Evolutionary conservation across 2,888 invertebrate genomes (phyloP).

Genomic region (Cyclophora albipunctata): DNA sequence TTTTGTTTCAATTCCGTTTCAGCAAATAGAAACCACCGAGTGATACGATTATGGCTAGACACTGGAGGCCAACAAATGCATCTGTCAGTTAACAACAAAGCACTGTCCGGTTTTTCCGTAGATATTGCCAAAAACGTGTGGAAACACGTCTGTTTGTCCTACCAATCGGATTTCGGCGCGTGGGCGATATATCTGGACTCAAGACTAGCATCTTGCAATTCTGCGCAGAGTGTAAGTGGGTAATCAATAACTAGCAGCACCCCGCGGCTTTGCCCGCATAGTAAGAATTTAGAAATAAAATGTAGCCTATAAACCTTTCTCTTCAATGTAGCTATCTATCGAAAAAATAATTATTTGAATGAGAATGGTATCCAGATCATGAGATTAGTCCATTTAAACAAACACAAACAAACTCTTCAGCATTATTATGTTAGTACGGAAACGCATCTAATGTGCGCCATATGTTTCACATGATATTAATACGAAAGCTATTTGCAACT

Average conservation of each 20-base stretch:
- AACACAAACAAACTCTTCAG: too few relatives aligned
- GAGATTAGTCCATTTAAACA: too few relatives aligned
- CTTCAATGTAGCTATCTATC: too few relatives aligned
- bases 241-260: constrained; percentile 3
- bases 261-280: too few relatives aligned
- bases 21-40: constrained; percentile 71
- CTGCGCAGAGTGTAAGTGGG: constrained; percentile 43
- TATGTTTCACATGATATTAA: too few relatives aligned
- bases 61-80: constrained; percentile 72
- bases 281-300: too few relatives aligned
- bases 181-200: constrained; percentile 79
- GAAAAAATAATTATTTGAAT: not conserved
- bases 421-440: too few relatives aligned
- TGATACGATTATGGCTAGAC: constrained; percentile 77
- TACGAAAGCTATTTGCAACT: too few relatives aligned
- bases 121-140: constrained; percentile 66
- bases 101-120: constrained; percentile 61
- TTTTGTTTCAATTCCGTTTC: constrained; percentile 25
- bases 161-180: constrained; percentile 76
- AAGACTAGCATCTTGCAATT: constrained; percentile 57
- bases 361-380: too few relatives aligned
- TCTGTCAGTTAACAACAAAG: constrained; percentile 71
- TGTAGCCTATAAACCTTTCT: too few relatives aligned
- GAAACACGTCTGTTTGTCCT: constrained; percentile 81
- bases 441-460: too few relatives aligned